Evolutionary conservation across 2,888 invertebrate genomes (phyloP), one percentile per base, ranked within the genome.

Genomic region (Achlya flavicornis): DNA sequence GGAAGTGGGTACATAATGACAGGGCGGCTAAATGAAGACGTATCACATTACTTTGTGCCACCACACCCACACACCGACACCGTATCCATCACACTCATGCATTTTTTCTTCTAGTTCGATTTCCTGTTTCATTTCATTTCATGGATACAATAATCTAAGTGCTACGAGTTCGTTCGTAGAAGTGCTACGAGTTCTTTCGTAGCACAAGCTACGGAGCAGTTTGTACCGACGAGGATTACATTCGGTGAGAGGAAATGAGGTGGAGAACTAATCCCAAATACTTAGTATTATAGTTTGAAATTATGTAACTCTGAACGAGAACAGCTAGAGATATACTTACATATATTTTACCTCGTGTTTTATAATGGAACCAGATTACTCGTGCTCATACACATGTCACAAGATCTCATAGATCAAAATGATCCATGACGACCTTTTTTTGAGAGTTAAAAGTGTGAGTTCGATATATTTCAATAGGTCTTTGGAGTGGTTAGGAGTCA

Each of bases 21-120:
- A 48, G 48, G 48, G 48, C 48, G 48, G 48, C 48, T 48, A 48
- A 48, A 48, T 48, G 48, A 48, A 48, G 48, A 48, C 16, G 48
- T 48, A 48, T 16, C 16, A 7, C 48, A 16, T 48, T 48, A 48
- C 48, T 48, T 16, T 16, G 48, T 7, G 48, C 16, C 48, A 8
- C 48, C 14, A 16, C 14, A 7, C 16, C 5, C 16, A 3, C 35
- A 35, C 46, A 3, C 48, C 16, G 48, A 1, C 16, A 16, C 48
- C 16, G 48, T 10, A 53, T 53, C 53, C 16, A 53, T 53, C 53
- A 53, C 53, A 53, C 53, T 53, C 53, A 10, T 7, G 10, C 4
- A 12, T 3, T 19, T 10, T 53, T 16, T 19, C 19, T 53, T 53
- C 53, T 10, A 53, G 5, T 19, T 53, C 48, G 16, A 48, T 19